Conservation (phyloP, 1,140 invertebrate genomes). For the Rhopalosiphum maidis region DNA sequence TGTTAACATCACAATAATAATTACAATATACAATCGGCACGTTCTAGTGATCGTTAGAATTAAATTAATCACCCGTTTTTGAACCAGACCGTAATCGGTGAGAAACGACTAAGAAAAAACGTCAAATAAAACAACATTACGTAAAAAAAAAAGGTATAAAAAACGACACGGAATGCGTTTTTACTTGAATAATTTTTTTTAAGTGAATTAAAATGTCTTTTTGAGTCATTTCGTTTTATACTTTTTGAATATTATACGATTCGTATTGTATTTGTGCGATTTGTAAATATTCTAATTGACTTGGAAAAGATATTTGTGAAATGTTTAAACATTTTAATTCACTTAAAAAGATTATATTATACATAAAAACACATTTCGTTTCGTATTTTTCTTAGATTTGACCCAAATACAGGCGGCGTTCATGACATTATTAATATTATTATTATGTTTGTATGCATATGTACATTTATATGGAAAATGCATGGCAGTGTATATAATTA, state of each 20-base stretch:
- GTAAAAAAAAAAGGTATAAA: neutral
- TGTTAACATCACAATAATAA: neutral
- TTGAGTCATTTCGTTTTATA: neutral
- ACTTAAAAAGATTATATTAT: neutral
- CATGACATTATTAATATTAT: neutral
- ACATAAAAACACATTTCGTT: neutral
- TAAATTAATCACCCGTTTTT: neutral
- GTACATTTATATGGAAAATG: too few species aligned
- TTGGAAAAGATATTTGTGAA: neutral
- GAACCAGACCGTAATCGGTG: neutral
- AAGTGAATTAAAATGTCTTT: neutral
- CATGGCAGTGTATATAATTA: neutral
- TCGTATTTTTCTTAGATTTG: neutral
- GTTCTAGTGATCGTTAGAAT: neutral
- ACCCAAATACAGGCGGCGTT: neutral
- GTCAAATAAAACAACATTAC: neutral
- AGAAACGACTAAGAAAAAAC: neutral
- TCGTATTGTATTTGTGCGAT: neutral
- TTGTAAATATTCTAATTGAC: neutral
- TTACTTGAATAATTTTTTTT: neutral
- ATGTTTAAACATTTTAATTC: neutral
- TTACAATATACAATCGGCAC: neutral
- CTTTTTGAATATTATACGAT: neutral
- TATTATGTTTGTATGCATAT: too few species aligned
- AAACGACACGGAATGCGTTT: neutral